Conservation (phyloP, 35 echinoderm and acorn worm genomes). For the Apostichopus californicus region DNA sequence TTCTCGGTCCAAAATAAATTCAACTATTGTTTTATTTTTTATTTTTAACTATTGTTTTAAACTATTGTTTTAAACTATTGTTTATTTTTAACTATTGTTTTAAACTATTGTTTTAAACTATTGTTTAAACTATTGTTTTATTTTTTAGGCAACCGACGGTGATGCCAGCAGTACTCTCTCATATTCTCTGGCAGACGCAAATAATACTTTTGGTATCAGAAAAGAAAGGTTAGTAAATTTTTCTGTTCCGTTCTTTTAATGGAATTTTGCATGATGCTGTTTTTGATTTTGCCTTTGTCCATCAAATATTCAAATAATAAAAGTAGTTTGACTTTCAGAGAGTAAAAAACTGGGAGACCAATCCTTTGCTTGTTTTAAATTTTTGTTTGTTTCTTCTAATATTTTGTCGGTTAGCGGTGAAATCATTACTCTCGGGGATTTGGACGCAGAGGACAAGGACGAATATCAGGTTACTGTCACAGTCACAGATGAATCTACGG, state of each 20-base stretch:
- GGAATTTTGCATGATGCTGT: too few relatives aligned
- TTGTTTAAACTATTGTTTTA: background rate
- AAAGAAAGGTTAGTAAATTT: background rate
- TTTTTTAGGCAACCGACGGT: background rate
- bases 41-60: background rate
- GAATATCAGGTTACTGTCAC: background rate
- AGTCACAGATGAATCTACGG: constrained; percentile 7
- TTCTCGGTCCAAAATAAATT: too few relatives aligned
- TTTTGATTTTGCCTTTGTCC: too few relatives aligned
- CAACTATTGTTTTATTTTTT: too few relatives aligned
- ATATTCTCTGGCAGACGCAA: background rate
- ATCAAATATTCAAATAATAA: too few relatives aligned
- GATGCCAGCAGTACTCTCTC: background rate
- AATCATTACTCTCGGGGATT: background rate
- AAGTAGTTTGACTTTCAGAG: too few relatives aligned
- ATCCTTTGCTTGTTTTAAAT: too few relatives aligned
- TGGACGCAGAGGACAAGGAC: background rate
- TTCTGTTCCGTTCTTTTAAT: too few relatives aligned
- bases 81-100: background rate
- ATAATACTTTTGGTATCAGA: background rate
- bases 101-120: background rate
- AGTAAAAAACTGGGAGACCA: too few relatives aligned
- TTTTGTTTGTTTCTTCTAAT: too few relatives aligned
- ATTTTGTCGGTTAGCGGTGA: constrained; percentile 6
- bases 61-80: background rate